These are phyloP conservation scores for Pentalonia nigronervosa DNA, from an alignment of 1,140 invertebrate genomes.

Conservation along the genomic window DNA sequence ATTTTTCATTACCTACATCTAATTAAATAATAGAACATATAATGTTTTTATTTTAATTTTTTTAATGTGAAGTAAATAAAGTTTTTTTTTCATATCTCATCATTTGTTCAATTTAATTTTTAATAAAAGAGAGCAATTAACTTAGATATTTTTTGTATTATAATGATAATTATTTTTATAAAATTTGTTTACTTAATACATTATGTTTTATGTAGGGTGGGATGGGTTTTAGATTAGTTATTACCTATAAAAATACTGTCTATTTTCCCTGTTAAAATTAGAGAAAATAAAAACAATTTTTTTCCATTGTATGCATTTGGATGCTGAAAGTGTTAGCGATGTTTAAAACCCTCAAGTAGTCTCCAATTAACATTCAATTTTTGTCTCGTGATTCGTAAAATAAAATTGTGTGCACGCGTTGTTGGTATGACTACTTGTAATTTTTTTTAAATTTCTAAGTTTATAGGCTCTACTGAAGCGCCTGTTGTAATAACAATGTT, in stretches of 20 bases:
- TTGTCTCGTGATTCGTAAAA: neutral
- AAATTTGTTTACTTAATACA: neutral
- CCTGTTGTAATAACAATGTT: conserved; percentile 52
- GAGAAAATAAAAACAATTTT: neutral
- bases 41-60: neutral
- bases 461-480: conserved; percentile 50
- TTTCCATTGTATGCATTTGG: neutral
- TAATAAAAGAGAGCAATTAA: conserved; percentile 1
- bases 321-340: neutral
- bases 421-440: conserved; percentile 48
- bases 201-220: neutral
- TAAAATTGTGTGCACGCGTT: conserved; percentile 12
- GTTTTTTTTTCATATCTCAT: neutral
- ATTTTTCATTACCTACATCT: neutral
- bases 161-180: neutral
- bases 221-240: neutral
- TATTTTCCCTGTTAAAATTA: conserved; percentile 9
- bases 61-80: neutral
- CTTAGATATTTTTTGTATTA: neutral
- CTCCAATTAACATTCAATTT: neutral
- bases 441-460: conserved; percentile 51
- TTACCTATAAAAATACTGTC: neutral
- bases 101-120: conserved; percentile 18
- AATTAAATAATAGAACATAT: neutral
- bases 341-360: neutral